A percentile compares a stretch with the other conserved stretches of the same genome.
Evolutionary conservation across 2,797 vertebrate species (phyloP).

Genomic region (Hylomyscus alleni): DNA sequence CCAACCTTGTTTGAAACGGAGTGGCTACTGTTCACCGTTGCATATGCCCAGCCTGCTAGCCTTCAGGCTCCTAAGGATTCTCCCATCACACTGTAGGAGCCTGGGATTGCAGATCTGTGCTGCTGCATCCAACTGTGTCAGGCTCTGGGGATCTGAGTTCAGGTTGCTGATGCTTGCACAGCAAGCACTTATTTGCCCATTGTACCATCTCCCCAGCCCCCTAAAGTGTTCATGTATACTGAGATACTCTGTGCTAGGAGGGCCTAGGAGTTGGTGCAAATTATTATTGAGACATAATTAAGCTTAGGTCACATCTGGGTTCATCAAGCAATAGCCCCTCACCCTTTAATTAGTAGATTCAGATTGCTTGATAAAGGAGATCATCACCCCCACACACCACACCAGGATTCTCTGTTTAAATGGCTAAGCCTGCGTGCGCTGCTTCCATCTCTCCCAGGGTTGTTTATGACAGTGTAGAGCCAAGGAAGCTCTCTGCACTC

Average conservation of each 20-base stretch:
- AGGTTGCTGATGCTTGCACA: not conserved
- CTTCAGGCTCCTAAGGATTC: not conserved
- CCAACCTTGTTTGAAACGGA: not conserved
- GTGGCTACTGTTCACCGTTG: not conserved
- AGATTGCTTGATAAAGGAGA: slow-evolving; percentile 85
- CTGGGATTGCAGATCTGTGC: not conserved
- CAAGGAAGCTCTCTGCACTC: slow-evolving; percentile 1
- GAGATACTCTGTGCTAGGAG: slow-evolving; percentile 51
- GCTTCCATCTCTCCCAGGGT: slow-evolving; percentile 46
- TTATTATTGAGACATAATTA: slow-evolving; percentile 81
- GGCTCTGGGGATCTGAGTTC: not conserved
- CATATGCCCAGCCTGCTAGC: not conserved
- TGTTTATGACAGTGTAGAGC: slow-evolving; percentile 62
- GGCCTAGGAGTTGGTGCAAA: slow-evolving; percentile 61
- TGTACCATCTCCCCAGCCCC: not conserved
- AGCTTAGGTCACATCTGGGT: slow-evolving; percentile 82
- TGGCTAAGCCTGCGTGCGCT: slow-evolving; percentile 52
- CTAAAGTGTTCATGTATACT: slow-evolving; percentile 41
- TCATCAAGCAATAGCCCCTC: slow-evolving; percentile 82
- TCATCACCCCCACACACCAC: slow-evolving; percentile 64
- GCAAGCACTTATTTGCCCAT: not conserved
- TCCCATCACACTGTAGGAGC: not conserved
- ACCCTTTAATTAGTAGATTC: slow-evolving; percentile 87
- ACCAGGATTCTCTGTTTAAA: slow-evolving; percentile 65
- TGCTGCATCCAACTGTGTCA: not conserved